phyloP scores from a whole-genome alignment of 2,797 vertebrate genomes.

The Anabas testudineus region DNA sequence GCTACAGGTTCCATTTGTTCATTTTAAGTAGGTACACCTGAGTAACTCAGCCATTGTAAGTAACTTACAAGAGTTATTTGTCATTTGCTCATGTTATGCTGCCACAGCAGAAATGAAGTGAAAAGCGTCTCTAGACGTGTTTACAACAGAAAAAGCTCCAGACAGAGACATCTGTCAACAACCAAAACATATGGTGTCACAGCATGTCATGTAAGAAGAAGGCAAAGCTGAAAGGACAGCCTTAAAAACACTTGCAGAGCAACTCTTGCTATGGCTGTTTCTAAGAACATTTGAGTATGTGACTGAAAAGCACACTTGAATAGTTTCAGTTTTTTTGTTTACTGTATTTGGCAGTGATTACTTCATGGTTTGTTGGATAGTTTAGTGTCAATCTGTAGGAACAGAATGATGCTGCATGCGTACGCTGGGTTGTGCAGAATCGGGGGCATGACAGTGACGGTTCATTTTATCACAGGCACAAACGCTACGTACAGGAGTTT shows the following conservation, averaged over 20 bases:
- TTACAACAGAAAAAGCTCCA: slow-evolving; percentile 40
- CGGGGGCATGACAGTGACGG: background rate
- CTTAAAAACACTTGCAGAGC: slow-evolving; percentile 23
- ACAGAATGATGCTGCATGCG: background rate
- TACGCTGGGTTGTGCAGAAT: background rate
- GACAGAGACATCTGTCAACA: slow-evolving; percentile 38
- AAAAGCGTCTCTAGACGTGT: slow-evolving; percentile 37
- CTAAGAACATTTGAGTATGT: background rate
- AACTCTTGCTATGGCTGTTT: background rate
- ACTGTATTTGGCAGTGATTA: too few relatives aligned
- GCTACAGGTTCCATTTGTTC: background rate
- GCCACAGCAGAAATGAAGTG: slow-evolving; percentile 30
- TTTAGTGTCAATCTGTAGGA: too few relatives aligned
- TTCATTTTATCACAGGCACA: background rate
- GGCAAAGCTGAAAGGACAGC: background rate
- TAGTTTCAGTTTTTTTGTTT: background rate
- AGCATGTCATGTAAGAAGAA: slow-evolving; percentile 24
- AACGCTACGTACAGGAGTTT: background rate
- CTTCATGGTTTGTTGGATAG: background rate
- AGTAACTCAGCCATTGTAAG: background rate
- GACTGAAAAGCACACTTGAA: background rate
- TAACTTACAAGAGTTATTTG: slow-evolving; percentile 2
- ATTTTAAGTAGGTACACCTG: background rate
- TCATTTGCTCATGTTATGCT: slow-evolving; percentile 29
- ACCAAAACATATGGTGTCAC: slow-evolving; percentile 24